Conservation (phyloP, 2,888 invertebrate species). For the Ethmia dodecea region DNA sequence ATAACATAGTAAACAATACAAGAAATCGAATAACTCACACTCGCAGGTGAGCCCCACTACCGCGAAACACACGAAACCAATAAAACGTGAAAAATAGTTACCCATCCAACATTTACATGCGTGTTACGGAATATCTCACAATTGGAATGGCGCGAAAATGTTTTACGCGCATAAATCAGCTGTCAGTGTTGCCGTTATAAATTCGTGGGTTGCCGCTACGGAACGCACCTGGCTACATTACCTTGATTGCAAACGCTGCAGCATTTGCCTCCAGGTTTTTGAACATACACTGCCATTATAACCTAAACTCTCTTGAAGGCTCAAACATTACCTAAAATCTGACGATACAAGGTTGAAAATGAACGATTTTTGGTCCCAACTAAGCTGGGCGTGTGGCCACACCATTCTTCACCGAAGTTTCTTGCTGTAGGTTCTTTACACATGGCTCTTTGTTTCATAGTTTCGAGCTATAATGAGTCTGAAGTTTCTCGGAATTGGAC, state of each 20-base stretch:
- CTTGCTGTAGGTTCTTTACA: slow-evolving; percentile 37
- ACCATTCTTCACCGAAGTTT: slow-evolving; percentile 41
- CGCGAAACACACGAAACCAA: slow-evolving; percentile 26
- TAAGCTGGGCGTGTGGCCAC: slow-evolving; percentile 22
- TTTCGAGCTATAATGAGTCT: slow-evolving; percentile 44
- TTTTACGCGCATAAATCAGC: slow-evolving; percentile 62
- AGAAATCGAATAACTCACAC: not conserved
- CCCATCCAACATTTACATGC: slow-evolving; percentile 42
- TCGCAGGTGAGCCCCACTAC: slow-evolving; percentile 1
- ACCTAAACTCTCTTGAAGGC: slow-evolving; percentile 20
- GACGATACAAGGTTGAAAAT: too few species aligned
- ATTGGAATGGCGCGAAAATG: slow-evolving; percentile 48
- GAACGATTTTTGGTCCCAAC: too few species aligned
- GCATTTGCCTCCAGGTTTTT: slow-evolving; percentile 50
- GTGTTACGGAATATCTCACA: slow-evolving; percentile 55
- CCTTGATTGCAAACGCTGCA: slow-evolving; percentile 61
- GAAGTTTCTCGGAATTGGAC: slow-evolving; percentile 43
- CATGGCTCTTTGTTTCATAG: slow-evolving; percentile 45
- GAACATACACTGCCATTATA: slow-evolving; percentile 25
- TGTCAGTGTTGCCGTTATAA: slow-evolving; percentile 70
- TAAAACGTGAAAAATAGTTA: slow-evolving; percentile 59
- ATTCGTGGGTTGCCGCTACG: slow-evolving; percentile 53
- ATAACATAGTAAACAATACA: too few species aligned
- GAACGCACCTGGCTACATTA: slow-evolving; percentile 69
- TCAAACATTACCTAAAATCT: too few species aligned